Conservation (phyloP, 2,113 vertebrate species). For the Mustela nigripes region DNA sequence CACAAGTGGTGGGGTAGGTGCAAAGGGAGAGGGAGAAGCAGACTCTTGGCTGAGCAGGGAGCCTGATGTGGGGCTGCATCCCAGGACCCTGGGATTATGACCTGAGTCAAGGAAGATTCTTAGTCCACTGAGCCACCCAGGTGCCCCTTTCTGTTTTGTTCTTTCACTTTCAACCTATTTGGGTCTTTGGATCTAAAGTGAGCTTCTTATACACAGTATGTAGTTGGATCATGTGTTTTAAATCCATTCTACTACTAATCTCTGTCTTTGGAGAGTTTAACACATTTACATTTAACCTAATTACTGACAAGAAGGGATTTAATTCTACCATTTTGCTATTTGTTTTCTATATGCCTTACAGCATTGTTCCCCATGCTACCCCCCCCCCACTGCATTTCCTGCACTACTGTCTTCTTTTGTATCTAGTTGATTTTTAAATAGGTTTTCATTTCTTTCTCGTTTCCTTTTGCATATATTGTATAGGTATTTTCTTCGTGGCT, state of each 20-base stretch:
- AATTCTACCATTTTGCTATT: not conserved
- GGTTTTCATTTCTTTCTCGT: not conserved
- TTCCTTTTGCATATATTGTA: not conserved
- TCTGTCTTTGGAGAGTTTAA: not conserved
- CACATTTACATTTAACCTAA: not conserved
- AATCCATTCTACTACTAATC: not conserved
- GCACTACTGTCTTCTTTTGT: not conserved
- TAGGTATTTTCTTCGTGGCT: not conserved
- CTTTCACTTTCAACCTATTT: not conserved
- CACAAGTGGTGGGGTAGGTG: too few species aligned
- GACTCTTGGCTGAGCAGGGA: too few species aligned
- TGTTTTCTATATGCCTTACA: not conserved
- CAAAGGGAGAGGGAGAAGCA: too few species aligned
- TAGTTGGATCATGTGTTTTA: not conserved
- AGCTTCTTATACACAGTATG: not conserved
- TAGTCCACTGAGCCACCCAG: too few species aligned
- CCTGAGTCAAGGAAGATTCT: too few species aligned
- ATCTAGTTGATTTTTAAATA: not conserved
- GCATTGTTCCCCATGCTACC: not conserved
- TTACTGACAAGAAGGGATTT: not conserved
- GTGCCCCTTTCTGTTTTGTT: not conserved
- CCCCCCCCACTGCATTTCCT: not conserved
- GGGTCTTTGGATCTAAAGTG: not conserved
- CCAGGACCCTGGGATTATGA: too few species aligned
- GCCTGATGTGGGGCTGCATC: too few species aligned